Percentiles rank a stretch among this genome's conserved stretches.
phyloP scores from a whole-genome alignment of 2,888 invertebrate genomes.

The Baronia brevicornis region DNA sequence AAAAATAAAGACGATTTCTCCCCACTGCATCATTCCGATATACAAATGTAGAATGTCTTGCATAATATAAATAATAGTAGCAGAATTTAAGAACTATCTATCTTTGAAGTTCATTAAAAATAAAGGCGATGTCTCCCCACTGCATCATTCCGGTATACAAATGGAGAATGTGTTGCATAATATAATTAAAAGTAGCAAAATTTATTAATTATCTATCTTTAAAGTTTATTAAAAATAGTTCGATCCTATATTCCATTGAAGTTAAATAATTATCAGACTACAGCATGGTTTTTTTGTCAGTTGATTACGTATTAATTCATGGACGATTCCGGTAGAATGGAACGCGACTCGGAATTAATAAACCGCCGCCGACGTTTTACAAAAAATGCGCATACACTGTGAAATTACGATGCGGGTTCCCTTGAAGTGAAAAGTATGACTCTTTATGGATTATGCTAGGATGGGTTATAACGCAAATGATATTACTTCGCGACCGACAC shows the following conservation, averaged over 20 bases:
- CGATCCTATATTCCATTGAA: not conserved
- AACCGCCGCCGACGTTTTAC: conserved; percentile 4
- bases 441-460: conserved; percentile 1
- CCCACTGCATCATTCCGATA: no score
- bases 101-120: no score
- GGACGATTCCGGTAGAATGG: conserved; percentile 4
- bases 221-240: not conserved
- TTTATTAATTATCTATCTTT: no score
- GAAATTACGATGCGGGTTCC: not conserved
- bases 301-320: conserved; percentile 2
- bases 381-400: conserved; percentile 1
- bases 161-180: no score
- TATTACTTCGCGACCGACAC: conserved; percentile 25
- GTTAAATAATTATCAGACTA: not conserved
- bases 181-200: no score
- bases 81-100: no score
- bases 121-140: no score
- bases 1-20: no score
- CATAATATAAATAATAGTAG: no score
- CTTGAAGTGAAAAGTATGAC: not conserved
- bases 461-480: conserved; percentile 22
- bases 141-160: no score
- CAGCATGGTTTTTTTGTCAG: conserved; percentile 1
- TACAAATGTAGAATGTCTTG: no score
- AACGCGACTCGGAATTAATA: conserved; percentile 8